Conservation (phyloP, 2,113 vertebrate genomes). For the Benitochromis conjunctus region DNA sequence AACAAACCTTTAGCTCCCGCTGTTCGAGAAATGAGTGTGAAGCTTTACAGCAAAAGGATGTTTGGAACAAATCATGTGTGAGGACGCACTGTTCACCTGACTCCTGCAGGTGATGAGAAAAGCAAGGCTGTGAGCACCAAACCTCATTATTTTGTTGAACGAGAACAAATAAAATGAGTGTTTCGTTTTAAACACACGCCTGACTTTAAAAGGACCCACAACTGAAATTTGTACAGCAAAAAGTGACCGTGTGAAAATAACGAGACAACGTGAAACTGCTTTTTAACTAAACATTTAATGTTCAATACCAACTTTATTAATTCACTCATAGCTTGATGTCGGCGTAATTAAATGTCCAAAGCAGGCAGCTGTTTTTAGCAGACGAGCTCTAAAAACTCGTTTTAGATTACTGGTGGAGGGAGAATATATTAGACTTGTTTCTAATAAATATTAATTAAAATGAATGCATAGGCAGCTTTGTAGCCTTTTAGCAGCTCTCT, state of each 20-base stretch:
- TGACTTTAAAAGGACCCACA: fast-evolving
- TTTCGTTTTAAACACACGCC: fast-evolving
- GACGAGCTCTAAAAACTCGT: neutral
- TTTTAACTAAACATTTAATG: neutral
- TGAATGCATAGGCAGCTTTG: neutral
- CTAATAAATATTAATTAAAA: neutral
- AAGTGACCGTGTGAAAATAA: neutral
- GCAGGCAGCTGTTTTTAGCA: neutral
- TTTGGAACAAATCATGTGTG: neutral
- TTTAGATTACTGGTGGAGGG: neutral
- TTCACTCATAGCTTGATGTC: fast-evolving
- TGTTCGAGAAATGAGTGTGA: slow-evolving; percentile 60
- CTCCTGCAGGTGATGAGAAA: slow-evolving; percentile 2
- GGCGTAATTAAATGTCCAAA: neutral
- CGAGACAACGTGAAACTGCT: neutral
- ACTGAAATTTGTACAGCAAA: neutral
- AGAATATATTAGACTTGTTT: neutral
- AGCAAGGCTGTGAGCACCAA: neutral
- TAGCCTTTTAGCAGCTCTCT: neutral
- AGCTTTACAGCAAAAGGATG: slow-evolving; percentile 39
- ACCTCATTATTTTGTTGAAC: neutral
- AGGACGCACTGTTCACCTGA: neutral
- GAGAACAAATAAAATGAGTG: neutral
- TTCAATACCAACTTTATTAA: neutral
- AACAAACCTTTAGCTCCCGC: slow-evolving; percentile 52